Evolutionary conservation across 2,113 vertebrate species (phyloP).

Genomic region (Eolophus roseicapilla): DNA sequence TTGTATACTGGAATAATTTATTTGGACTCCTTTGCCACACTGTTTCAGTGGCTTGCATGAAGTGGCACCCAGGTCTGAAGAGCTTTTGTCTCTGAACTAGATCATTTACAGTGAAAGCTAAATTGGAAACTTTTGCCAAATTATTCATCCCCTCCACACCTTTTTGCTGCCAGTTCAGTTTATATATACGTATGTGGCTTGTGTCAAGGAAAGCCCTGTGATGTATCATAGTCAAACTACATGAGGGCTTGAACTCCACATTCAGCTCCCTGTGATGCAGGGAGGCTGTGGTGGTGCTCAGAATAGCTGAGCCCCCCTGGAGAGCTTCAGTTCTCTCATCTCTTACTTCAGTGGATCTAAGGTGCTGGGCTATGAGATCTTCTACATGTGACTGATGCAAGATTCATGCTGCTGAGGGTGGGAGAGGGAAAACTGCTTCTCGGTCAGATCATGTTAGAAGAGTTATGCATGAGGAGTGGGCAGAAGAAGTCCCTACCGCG

Average conservation of each 20-base stretch:
- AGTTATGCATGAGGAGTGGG: background rate
- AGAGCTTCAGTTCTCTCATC: background rate
- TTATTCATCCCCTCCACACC: background rate
- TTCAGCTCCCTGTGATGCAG: background rate
- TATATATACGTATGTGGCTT: background rate
- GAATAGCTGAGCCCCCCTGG: background rate
- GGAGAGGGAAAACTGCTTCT: background rate
- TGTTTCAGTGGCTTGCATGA: background rate
- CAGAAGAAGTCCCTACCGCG: conserved; percentile 8
- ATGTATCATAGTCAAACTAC: background rate
- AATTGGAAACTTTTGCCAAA: background rate
- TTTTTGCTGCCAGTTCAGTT: background rate
- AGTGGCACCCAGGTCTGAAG: background rate
- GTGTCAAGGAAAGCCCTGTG: background rate
- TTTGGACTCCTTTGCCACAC: background rate
- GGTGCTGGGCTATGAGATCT: background rate
- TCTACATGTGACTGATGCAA: background rate
- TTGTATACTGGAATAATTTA: background rate
- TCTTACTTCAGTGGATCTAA: background rate
- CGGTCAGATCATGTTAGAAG: background rate
- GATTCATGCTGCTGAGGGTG: conserved; percentile 3
- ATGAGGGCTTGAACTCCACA: background rate
- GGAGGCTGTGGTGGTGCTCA: background rate
- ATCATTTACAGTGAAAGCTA: background rate
- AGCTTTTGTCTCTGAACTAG: background rate